Percentiles rank a stretch among this genome's conserved stretches.
Conservation (phyloP, 2,888 invertebrate genomes). For the Spisula solida region DNA sequence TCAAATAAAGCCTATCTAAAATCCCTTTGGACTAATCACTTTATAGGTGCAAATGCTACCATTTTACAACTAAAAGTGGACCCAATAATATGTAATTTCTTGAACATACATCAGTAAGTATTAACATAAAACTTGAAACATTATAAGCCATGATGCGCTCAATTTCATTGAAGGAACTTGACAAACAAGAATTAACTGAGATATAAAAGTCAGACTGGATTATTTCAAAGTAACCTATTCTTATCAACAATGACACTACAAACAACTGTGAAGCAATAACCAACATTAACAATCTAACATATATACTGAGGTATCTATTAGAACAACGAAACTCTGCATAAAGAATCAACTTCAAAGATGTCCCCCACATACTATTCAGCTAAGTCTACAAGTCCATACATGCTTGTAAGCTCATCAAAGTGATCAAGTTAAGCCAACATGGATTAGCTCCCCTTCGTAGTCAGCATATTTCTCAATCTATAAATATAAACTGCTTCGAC, state of each 20-base stretch:
- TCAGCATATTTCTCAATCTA: neutral
- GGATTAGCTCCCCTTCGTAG: constrained; percentile 40
- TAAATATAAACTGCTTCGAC: neutral
- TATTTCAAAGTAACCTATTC: neutral
- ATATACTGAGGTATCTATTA: neutral
- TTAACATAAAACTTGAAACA: too few species aligned
- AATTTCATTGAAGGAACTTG: too few species aligned
- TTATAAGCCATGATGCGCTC: too few species aligned
- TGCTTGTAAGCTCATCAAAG: neutral
- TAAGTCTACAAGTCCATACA: neutral
- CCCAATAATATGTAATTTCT: too few species aligned
- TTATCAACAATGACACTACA: neutral
- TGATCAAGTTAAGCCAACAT: constrained; percentile 13
- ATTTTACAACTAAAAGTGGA: too few species aligned
- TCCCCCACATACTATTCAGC: neutral
- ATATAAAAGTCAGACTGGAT: neutral
- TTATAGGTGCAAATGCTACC: too few species aligned
- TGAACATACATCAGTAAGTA: too few species aligned
- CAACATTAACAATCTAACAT: neutral
- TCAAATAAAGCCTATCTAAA: too few species aligned
- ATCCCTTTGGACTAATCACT: too few species aligned
- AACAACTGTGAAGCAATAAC: neutral
- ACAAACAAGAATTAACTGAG: too few species aligned
- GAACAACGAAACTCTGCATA: neutral
- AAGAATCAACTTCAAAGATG: neutral